Base-by-base conservation (phyloP, 2,888 invertebrate genomes). In the Mesorhabditis sp. region DNA sequence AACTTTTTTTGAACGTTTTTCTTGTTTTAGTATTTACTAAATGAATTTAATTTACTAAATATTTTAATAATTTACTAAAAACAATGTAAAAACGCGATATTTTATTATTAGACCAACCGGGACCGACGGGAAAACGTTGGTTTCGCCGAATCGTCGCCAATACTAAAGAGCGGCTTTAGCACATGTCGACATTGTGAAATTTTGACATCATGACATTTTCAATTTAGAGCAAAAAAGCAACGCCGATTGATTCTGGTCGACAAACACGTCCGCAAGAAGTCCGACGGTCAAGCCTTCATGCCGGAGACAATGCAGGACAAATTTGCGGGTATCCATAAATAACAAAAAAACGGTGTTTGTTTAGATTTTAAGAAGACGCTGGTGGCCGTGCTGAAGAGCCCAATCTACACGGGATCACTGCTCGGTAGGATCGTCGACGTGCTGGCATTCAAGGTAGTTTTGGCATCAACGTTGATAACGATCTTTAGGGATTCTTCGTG, bases 351-450 rank as follows among this genome's bases (percentile, higher is more conserved):
- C 58, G n/a, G n/a, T 13, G n/a, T 62, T 28, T 4, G 4, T 6
- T 44, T 10, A 42, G 2, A 42, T n/a, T 67, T 69, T 7, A 41
- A 28, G 42, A 50, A 66, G 50, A 81, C 83, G 2, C 80, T 84
- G 65, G 66, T 67, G 6, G 69, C 71, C 43, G 71, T 84, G 5
- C 66, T 82, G 66, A 76, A 75, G 43, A 79, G 79, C 65, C 81
- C 80, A n/a, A 77, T 84, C 43, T 84, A 82, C 72, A 72, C 80
- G 5, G 82, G 83, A 43, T 73, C 78, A 5, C 73, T 85, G 72
- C 71, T 79, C 45, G 86, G 86, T 44, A 72, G 86, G 66, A 82
- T 86, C 64, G 77, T 85, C 45, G 86, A 86, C 68, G 85, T 85
- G 2, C 71, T 85, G 45, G 85, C 85, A 2, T 85, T 85, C 76